Conservation (phyloP, 2,888 invertebrate species). For the Resseliella maxima region DNA sequence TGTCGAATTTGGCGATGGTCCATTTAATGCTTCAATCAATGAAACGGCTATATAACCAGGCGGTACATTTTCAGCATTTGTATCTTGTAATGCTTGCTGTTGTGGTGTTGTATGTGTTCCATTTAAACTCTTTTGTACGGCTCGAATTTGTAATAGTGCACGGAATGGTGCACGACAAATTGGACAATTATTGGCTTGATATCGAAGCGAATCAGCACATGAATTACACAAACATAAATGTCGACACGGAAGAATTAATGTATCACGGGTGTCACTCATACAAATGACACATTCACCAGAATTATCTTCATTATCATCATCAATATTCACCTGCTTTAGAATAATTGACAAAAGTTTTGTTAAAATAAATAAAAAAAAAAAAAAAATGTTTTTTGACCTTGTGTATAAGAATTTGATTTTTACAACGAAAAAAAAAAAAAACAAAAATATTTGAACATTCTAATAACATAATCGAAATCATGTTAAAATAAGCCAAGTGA, state of each 20-base stretch:
- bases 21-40: slow-evolving; percentile 94
- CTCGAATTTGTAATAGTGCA: slow-evolving; percentile 94
- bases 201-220: slow-evolving; percentile 96
- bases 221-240: slow-evolving; percentile 97
- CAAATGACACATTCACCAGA: slow-evolving; percentile 99
- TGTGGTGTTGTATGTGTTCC: slow-evolving; percentile 71
- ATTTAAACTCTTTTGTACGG: slow-evolving; percentile 79
- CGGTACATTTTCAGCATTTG: slow-evolving; percentile 76
- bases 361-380: too few species aligned
- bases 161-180: slow-evolving; percentile 99
- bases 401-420: too few species aligned
- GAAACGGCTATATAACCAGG: slow-evolving; percentile 94
- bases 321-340: slow-evolving; percentile 63
- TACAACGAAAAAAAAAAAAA: too few species aligned
- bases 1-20: slow-evolving; percentile 72
- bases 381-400: too few species aligned
- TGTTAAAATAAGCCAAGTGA: too few species aligned
- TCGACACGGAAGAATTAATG: slow-evolving; percentile 94
- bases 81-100: slow-evolving; percentile 67
- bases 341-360: neutral
- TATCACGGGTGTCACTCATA: slow-evolving; percentile 98
- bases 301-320: slow-evolving; percentile 91
- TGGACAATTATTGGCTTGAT: slow-evolving; percentile 98
- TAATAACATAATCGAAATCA: too few species aligned
- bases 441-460: too few species aligned